Evolutionary conservation across 2,888 invertebrate genomes (phyloP).

Genomic region (Temnothorax ravouxi): DNA sequence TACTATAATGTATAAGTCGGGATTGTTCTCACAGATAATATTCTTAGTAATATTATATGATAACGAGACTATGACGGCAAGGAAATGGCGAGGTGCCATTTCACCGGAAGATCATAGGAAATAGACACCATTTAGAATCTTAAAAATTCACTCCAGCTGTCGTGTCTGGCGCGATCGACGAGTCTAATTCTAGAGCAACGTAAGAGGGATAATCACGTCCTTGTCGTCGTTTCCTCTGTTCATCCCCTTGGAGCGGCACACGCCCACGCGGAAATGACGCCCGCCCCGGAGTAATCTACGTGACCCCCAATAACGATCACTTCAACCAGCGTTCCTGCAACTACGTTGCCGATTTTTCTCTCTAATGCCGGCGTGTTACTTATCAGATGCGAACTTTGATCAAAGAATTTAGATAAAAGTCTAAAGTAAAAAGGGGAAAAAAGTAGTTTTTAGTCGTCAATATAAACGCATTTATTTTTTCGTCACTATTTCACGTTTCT

Average conservation of each 20-base stretch:
- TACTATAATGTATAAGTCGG: not conserved
- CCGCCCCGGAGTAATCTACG: slow-evolving; percentile 78
- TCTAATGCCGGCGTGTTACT: slow-evolving; percentile 52
- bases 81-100: slow-evolving; percentile 27
- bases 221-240: slow-evolving; percentile 73
- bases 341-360: slow-evolving; percentile 70
- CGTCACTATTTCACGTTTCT: not conserved
- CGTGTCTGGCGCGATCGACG: slow-evolving; percentile 70
- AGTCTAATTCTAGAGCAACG: slow-evolving; percentile 67
- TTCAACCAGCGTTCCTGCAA: slow-evolving; percentile 68
- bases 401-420: not conserved
- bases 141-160: slow-evolving; percentile 76
- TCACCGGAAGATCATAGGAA: slow-evolving; percentile 68
- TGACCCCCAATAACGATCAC: slow-evolving; percentile 72
- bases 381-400: not conserved
- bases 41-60: not conserved
- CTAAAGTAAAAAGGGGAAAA: not conserved
- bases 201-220: slow-evolving; percentile 62
- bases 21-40: not conserved
- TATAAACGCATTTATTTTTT: not conserved
- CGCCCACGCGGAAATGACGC: slow-evolving; percentile 85
- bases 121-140: slow-evolving; percentile 74
- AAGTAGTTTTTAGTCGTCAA: not conserved
- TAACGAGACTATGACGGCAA: not conserved
- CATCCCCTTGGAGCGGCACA: slow-evolving; percentile 70